Evolutionary conservation across 2,888 invertebrate genomes (phyloP).

Genomic region (Diarsia dahlii): DNA sequence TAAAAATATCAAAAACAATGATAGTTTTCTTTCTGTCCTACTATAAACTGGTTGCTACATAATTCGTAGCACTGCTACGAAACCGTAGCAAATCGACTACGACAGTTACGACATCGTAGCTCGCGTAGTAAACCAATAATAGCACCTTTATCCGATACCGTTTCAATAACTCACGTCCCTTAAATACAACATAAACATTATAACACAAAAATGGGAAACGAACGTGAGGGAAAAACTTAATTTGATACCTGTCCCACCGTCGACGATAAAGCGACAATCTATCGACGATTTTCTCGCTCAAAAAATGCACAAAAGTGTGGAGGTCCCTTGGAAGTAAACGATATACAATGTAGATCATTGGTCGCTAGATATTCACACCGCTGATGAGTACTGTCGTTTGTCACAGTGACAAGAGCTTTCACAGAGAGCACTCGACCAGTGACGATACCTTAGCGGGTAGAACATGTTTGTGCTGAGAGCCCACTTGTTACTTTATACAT

Average conservation of each 20-base stretch:
- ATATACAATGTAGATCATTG: background rate
- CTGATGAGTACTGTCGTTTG: background rate
- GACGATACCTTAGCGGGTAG: background rate
- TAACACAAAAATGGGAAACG: constrained; percentile 32
- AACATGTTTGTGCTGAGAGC: background rate
- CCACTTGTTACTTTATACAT: background rate
- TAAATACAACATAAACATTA: constrained; percentile 47
- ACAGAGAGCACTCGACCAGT: background rate
- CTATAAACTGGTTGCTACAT: background rate
- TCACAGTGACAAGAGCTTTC: background rate
- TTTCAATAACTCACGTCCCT: constrained; percentile 15
- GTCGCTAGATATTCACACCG: background rate
- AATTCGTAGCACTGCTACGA: constrained; percentile 9
- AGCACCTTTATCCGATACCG: constrained; percentile 9
- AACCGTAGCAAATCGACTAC: constrained; percentile 6
- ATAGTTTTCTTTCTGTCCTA: background rate
- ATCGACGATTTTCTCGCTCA: background rate
- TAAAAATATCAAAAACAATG: too few species aligned
- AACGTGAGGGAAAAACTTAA: constrained; percentile 52
- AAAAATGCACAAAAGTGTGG: background rate
- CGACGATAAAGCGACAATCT: background rate
- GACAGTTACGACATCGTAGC: constrained; percentile 13
- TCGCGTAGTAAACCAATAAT: constrained; percentile 16
- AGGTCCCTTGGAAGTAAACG: background rate
- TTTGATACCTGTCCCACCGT: constrained; percentile 4